Evolutionary conservation across 2,888 invertebrate genomes (phyloP).

Genomic region (Pyrrhia umbra): DNA sequence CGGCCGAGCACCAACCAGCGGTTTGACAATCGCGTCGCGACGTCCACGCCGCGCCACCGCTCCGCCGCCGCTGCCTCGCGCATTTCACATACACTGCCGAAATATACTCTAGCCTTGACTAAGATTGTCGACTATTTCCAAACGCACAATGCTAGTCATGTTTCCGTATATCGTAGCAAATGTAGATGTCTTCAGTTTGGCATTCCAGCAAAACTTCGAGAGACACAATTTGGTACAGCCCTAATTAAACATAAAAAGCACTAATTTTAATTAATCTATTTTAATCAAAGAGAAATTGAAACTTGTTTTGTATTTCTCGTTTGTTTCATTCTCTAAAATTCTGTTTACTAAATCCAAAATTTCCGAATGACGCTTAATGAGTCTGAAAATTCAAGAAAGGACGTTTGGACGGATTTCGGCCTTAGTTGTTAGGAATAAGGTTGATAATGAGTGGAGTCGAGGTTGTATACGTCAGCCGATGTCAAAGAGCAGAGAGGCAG

Average conservation of each 20-base stretch:
- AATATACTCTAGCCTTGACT: constrained; percentile 82
- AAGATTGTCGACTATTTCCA: constrained; percentile 79
- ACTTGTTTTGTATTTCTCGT: constrained; percentile 69
- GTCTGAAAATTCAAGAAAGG: constrained; percentile 79
- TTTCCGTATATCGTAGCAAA: constrained; percentile 72
- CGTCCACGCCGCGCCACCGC: constrained; percentile 62
- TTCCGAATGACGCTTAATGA: constrained; percentile 85
- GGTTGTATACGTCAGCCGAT: constrained; percentile 82
- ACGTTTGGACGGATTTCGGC: constrained; percentile 65
- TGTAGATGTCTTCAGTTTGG: constrained; percentile 54
- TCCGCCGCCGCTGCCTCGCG: constrained; percentile 64
- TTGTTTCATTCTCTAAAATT: constrained; percentile 75
- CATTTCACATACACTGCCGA: constrained; percentile 80
- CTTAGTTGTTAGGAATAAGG: constrained; percentile 73
- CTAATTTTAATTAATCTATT: constrained; percentile 56
- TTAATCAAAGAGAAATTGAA: constrained; percentile 57
- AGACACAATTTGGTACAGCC: constrained; percentile 16
- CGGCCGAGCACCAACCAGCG: constrained; percentile 66
- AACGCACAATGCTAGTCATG: constrained; percentile 66
- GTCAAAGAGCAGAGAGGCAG: constrained; percentile 87
- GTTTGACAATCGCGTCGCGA: constrained; percentile 66
- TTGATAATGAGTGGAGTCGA: constrained; percentile 68
- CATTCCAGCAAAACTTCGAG: constrained; percentile 18
- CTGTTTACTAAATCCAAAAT: constrained; percentile 85
- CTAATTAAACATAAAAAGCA: constrained; percentile 48